These are phyloP conservation scores for Mesorhabditis spiculigera DNA, from an alignment of 2,888 invertebrate genomes.

Conservation along the genomic window DNA sequence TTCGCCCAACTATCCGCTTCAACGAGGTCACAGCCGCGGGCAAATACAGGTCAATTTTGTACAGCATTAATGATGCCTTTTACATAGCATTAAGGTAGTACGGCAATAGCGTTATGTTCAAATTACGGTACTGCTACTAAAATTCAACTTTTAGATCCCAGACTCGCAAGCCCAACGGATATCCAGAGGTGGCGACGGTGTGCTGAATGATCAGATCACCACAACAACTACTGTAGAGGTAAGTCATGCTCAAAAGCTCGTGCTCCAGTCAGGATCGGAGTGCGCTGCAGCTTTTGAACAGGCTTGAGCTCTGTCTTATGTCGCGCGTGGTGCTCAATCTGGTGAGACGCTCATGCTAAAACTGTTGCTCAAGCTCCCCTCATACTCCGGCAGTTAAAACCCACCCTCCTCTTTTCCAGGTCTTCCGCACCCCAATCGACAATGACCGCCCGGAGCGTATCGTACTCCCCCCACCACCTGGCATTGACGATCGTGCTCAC, in stretches of 20 bases:
- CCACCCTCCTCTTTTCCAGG: neutral
- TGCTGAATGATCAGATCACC: neutral
- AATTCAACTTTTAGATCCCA: neutral
- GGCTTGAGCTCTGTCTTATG: no score
- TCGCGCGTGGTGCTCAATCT: no score
- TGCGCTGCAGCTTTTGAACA: neutral
- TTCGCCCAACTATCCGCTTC: neutral
- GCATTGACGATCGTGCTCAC: neutral
- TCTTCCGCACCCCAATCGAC: constrained; percentile 4
- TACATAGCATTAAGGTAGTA: neutral
- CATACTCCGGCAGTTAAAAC: no score
- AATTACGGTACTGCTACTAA: neutral
- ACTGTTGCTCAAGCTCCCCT: no score
- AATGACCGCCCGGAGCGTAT: neutral
- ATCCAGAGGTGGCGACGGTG: neutral
- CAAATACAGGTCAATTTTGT: neutral
- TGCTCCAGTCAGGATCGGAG: neutral
- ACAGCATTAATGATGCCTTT: neutral
- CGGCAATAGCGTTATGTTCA: no score
- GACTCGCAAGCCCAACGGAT: neutral
- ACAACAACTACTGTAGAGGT: neutral
- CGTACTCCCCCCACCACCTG: neutral
- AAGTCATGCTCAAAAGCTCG: neutral
- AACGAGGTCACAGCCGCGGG: no score
- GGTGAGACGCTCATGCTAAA: no score